These are phyloP conservation scores for Microchrysa polita DNA, from an alignment of 2,888 invertebrate genomes.

Conservation along the genomic window DNA sequence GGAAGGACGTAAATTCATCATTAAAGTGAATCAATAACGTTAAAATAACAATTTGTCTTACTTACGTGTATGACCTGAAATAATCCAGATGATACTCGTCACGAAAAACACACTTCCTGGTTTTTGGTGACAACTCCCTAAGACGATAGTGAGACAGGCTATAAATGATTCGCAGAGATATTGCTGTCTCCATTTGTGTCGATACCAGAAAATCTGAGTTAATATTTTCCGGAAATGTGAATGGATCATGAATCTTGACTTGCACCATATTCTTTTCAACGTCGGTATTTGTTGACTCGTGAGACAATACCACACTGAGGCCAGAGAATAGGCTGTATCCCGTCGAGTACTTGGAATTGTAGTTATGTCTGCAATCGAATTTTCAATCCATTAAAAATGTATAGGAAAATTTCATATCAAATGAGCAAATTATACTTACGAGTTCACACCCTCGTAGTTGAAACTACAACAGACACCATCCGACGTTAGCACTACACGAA, in stretches of 20 bases:
- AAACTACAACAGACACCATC: conserved; percentile 46
- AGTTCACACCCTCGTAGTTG: conserved; percentile 41
- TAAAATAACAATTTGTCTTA: background rate
- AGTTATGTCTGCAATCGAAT: conserved; percentile 12
- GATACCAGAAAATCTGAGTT: conserved; percentile 13
- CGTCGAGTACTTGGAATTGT: background rate
- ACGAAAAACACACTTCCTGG: conserved; percentile 21
- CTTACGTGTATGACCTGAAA: conserved; percentile 32
- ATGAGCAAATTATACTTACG: conserved; percentile 19
- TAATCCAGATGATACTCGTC: conserved; percentile 35
- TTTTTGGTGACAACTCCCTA: conserved; percentile 7
- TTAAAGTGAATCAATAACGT: too few relatives aligned
- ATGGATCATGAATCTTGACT: conserved; percentile 33
- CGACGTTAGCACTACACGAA: conserved; percentile 24
- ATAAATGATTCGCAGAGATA: conserved; percentile 25
- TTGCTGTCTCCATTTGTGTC: conserved; percentile 5
- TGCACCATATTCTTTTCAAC: background rate
- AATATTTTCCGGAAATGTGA: conserved; percentile 26
- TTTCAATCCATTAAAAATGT: too few relatives aligned
- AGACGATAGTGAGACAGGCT: conserved; percentile 12
- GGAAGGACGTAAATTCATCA: too few relatives aligned
- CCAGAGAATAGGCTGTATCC: conserved; percentile 22
- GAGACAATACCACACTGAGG: background rate
- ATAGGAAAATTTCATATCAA: too few relatives aligned
- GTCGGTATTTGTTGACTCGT: background rate